phyloP scores from a whole-genome alignment of 2,888 invertebrate genomes.

The Apodemia zela region DNA sequence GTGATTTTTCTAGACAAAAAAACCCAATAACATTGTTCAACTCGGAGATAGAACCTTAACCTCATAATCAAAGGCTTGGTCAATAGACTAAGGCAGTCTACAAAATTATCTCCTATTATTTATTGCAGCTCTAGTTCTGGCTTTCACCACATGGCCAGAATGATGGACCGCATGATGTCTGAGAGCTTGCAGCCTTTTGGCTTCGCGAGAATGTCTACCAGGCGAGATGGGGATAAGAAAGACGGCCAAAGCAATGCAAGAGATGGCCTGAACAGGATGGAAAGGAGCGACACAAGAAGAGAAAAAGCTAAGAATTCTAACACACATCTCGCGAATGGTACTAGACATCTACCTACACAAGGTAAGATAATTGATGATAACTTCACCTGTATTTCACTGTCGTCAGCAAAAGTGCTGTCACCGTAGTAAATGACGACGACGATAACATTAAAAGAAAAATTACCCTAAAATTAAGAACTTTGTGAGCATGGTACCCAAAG shows the following conservation, averaged over 20 bases:
- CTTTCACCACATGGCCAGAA: constrained; percentile 85
- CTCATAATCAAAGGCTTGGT: no score
- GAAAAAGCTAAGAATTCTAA: constrained; percentile 46
- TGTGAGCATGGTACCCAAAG: no score
- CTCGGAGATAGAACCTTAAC: no score
- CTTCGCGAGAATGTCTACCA: constrained; percentile 82
- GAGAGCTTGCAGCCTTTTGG: constrained; percentile 84
- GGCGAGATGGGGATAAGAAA: constrained; percentile 53
- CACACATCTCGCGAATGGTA: constrained; percentile 58
- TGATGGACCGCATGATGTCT: constrained; percentile 87
- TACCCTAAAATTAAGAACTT: no score
- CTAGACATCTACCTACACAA: constrained; percentile 69
- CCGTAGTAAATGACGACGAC: no score
- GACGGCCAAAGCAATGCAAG: constrained; percentile 44
- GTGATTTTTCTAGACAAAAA: no score
- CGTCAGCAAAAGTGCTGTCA: no score
- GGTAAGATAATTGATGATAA: constrained; percentile 41
- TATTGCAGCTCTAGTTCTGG: constrained; percentile 75
- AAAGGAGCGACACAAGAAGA: constrained; percentile 48
- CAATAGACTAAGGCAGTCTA: no score
- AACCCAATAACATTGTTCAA: no score
- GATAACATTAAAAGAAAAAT: no score
- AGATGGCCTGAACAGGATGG: constrained; percentile 52
- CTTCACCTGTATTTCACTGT: no score
- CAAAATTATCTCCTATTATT: not conserved